Base-by-base conservation (phyloP, 2,888 invertebrate genomes). In the Phlogophora meticulosa region DNA sequence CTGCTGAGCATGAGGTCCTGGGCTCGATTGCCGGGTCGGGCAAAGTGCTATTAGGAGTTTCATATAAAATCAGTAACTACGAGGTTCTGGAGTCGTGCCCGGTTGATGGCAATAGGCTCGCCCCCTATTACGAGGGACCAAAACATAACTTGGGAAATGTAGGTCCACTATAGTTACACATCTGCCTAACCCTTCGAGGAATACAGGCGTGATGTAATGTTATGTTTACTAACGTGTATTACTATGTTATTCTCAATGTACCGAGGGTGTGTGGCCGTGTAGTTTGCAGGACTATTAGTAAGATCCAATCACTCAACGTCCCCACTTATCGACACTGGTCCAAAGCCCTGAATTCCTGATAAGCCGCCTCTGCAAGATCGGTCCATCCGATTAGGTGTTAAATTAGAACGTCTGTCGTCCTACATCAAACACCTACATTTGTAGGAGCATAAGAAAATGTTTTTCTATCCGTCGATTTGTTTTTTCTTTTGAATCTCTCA, bases 321-420 rank as follows among this genome's bases (percentile, higher is more conserved):
- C 49, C 2, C 28, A 51, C 32, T 45, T 71, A 56, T 71, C 56
- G 76, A 56, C 36, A 53, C 15, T 17, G 48, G 15, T 49, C 40
- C 32, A 20, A 15, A 43, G 32, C 55, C 67, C 43, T 28, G 76
- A 45, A 28, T 28, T 28, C 5, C 28, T 28, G 28, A 28, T 28
- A 22, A 55, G 17, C 51, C 17, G 20, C 43, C 20, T 20, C 13
- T 40, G 2, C 43, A 20, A 56, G 76, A 70, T 76, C 34, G 69
- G 69, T 40, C 34, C 38, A 22, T 28, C 40, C 11, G 76, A 71
- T 76, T 36, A 36, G 7, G 24, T 68, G 56, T 51, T 28, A 17
- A 51, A 71, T 68, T 71, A 76, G 56, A 51, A 45, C 57, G 40
- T 34, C 51, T 51, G 34, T 68, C 69, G 43, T 68, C 76, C 40